These are phyloP conservation scores for Fistularia commersonii DNA, from an alignment of 2,797 vertebrate genomes.

Conservation along the genomic window DNA sequence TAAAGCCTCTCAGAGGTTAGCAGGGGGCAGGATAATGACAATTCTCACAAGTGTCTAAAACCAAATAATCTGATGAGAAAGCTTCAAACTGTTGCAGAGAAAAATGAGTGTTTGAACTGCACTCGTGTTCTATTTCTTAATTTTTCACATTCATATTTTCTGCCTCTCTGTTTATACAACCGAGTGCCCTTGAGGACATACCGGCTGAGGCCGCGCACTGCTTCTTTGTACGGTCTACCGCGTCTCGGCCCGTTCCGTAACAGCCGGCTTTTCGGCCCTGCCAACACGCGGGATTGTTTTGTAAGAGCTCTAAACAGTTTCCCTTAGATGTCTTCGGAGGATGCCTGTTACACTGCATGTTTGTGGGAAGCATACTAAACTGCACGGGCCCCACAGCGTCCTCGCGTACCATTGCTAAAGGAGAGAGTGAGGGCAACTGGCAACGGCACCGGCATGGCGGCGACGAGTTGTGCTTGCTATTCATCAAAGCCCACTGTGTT, in stretches of 20 bases:
- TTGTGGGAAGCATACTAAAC: background rate
- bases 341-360: background rate
- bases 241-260: background rate
- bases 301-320: constrained; percentile 3
- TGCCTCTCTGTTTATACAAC: too few species aligned
- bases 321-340: background rate
- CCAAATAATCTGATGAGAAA: too few species aligned
- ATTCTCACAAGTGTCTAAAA: too few species aligned
- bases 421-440: constrained; percentile 3
- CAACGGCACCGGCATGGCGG: background rate
- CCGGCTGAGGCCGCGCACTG: too few species aligned
- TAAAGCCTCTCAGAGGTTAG: too few species aligned
- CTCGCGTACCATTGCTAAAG: background rate
- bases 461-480: too few species aligned
- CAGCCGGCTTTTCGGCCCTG: background rate
- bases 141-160: too few species aligned
- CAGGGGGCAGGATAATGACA: too few species aligned
- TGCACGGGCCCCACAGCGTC: background rate
- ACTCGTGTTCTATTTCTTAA: too few species aligned
- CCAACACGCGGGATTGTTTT: background rate
- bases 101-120: too few species aligned
- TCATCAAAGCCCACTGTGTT: background rate
- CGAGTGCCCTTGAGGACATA: too few species aligned
- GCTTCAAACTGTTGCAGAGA: too few species aligned
- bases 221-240: background rate